phyloP scores from a whole-genome alignment of 2,113 vertebrate species.

The Chauna torquata region DNA sequence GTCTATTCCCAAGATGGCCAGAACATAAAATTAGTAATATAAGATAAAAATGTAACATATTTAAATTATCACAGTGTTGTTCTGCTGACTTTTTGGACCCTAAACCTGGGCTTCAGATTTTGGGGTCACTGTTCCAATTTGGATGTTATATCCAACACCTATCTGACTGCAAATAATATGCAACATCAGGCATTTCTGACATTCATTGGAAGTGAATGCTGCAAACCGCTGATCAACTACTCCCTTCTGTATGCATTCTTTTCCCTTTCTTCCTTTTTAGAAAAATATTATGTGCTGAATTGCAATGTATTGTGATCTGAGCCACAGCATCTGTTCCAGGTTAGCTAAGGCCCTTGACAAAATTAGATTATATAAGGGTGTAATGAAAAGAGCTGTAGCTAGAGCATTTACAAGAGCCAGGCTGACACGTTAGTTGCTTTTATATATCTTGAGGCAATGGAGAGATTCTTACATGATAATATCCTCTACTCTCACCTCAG shows the following conservation, averaged over 20 bases:
- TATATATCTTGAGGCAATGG: constrained; percentile 31
- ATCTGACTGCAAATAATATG: neutral
- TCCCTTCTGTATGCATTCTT: neutral
- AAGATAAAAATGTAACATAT: neutral
- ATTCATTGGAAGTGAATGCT: neutral
- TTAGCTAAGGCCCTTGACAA: constrained; percentile 58
- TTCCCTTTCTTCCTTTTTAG: neutral
- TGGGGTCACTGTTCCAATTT: neutral
- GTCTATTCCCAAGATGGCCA: neutral
- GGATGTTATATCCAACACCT: neutral
- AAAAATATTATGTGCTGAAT: constrained; percentile 23
- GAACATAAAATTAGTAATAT: neutral
- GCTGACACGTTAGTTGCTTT: constrained; percentile 39
- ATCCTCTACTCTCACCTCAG: constrained; percentile 1
- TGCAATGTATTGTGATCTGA: constrained; percentile 13
- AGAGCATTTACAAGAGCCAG: constrained; percentile 34
- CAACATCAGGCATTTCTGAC: neutral
- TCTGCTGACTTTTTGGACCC: neutral
- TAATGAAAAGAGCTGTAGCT: constrained; percentile 63
- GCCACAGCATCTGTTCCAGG: constrained; percentile 23
- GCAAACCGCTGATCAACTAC: neutral
- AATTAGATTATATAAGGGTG: constrained; percentile 50
- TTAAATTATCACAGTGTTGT: neutral
- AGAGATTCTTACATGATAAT: constrained; percentile 14
- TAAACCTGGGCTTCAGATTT: neutral